These are phyloP conservation scores for Cephalopachus bancanus DNA, from an alignment of 2,797 vertebrate species.

Conservation along the genomic window DNA sequence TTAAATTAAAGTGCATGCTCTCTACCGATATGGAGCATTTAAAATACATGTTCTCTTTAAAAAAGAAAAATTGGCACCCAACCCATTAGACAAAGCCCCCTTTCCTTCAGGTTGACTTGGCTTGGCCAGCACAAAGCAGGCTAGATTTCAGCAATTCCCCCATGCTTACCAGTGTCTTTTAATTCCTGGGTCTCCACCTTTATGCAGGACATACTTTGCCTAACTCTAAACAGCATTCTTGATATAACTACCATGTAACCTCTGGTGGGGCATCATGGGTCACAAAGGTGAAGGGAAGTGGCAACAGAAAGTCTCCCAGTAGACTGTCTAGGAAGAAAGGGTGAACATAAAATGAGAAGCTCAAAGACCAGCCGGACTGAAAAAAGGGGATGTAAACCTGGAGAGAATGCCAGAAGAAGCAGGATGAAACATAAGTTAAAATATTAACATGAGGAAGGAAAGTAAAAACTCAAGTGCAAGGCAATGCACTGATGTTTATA, in stretches of 20 bases:
- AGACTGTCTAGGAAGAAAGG: background rate
- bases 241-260: background rate
- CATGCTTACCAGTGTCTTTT: fast-evolving
- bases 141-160: background rate
- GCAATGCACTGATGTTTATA: background rate
- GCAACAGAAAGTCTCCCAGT: background rate
- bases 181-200: background rate
- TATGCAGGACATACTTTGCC: background rate
- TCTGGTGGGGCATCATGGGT: too few species aligned
- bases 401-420: background rate
- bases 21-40: background rate
- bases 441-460: background rate
- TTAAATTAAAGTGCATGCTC: background rate
- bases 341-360: background rate
- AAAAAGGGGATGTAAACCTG: background rate
- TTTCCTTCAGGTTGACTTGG: background rate
- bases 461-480: background rate
- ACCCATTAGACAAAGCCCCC: background rate
- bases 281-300: background rate
- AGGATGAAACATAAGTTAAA: background rate
- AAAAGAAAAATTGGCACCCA: background rate
- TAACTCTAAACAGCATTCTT: background rate
- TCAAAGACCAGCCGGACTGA: background rate
- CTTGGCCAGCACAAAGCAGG: background rate
- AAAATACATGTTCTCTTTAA: background rate